These are phyloP conservation scores for Channallabes apus DNA, from an alignment of 2,797 vertebrate species.

Conservation along the genomic window DNA sequence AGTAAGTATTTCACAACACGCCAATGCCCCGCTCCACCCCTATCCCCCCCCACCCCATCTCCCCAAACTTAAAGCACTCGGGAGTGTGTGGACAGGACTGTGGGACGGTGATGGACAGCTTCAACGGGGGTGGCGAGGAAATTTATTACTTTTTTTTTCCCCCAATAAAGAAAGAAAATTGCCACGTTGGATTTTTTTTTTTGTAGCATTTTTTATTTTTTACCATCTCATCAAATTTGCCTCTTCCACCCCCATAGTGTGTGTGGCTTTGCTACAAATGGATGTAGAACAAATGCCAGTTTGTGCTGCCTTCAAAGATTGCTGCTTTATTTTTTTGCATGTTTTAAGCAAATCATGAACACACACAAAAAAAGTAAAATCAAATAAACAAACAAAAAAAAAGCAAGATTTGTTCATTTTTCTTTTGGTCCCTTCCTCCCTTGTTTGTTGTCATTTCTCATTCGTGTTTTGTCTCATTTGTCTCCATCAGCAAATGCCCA, in stretches of 20 bases:
- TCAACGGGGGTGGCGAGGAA: conserved; percentile 32
- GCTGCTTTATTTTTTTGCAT: conserved; percentile 49
- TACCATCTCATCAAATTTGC: conserved; percentile 34
- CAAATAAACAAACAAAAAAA: conserved; percentile 48
- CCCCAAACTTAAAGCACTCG: conserved; percentile 13
- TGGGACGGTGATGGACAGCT: conserved; percentile 31
- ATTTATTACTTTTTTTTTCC: background rate
- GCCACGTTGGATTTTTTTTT: conserved; percentile 5
- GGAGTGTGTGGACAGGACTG: conserved; percentile 32
- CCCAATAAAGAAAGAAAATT: background rate
- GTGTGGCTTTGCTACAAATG: conserved; percentile 51
- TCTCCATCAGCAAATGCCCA: conserved; percentile 99
- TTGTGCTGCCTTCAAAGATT: conserved; percentile 50
- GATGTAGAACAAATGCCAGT: conserved; percentile 42
- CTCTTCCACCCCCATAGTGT: conserved; percentile 41
- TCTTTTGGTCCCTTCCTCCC: conserved; percentile 76
- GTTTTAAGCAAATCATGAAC: conserved; percentile 79
- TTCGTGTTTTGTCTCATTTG: conserved; percentile 99
- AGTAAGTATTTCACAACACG: conserved; percentile 81
- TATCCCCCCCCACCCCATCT: conserved; percentile 5
- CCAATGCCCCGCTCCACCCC: conserved; percentile 17
- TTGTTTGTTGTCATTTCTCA: conserved; percentile 98
- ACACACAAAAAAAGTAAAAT: background rate
- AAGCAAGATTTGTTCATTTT: conserved; percentile 55
- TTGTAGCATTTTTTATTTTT: conserved; percentile 5